Evolutionary conservation across 2,888 invertebrate species (phyloP).

Genomic region (Melanophora roralis): DNA sequence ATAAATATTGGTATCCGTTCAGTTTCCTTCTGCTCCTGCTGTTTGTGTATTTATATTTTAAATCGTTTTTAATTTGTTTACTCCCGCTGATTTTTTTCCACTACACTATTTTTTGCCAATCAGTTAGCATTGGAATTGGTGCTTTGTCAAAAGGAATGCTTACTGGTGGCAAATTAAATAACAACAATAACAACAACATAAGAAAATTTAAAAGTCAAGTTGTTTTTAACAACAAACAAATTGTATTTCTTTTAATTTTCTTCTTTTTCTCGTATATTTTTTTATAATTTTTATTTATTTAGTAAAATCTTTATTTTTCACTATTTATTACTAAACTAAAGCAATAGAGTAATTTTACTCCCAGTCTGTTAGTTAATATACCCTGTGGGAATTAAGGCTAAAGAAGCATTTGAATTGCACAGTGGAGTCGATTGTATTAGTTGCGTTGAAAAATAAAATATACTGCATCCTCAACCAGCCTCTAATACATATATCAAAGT

Average conservation of each 20-base stretch:
- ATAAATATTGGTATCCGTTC: constrained; percentile 33
- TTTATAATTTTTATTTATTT: not conserved
- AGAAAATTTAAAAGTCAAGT: constrained; percentile 25
- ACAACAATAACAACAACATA: not conserved
- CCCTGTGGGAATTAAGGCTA: not conserved
- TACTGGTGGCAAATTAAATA: constrained; percentile 26
- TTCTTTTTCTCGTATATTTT: not conserved
- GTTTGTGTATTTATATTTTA: constrained; percentile 5
- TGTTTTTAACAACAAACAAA: constrained; percentile 44
- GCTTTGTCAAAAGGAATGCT: constrained; percentile 16
- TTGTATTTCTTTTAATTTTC: constrained; percentile 21
- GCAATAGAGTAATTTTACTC: not conserved
- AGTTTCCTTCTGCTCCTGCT: not conserved
- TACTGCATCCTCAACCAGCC: too few species aligned
- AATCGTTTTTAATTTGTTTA: constrained; percentile 56
- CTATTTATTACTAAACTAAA: not conserved
- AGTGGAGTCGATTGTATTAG: too few species aligned
- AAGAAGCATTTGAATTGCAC: too few species aligned
- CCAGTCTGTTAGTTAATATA: not conserved
- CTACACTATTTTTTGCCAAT: constrained; percentile 58
- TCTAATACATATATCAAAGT: too few species aligned
- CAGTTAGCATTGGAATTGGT: constrained; percentile 45
- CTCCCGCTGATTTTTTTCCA: constrained; percentile 56
- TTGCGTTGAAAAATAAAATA: too few species aligned
- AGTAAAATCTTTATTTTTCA: not conserved